These are phyloP conservation scores for Eciton burchellii DNA, from an alignment of 1,140 invertebrate species.

Conservation along the genomic window DNA sequence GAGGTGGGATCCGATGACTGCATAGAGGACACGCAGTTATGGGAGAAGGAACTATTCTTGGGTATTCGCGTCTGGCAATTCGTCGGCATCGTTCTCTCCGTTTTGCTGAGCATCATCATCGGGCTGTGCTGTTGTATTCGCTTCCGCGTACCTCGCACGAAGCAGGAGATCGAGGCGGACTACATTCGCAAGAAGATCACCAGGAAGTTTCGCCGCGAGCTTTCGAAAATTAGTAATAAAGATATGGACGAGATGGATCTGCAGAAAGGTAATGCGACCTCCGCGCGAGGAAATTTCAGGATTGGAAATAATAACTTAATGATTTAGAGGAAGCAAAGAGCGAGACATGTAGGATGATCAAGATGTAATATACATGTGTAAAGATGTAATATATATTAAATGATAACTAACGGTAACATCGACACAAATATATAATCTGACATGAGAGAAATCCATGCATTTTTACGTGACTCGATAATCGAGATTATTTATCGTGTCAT, in stretches of 20 bases:
- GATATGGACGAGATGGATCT: conserved; percentile 95
- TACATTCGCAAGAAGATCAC: conserved; percentile 93
- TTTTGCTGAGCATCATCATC: conserved; percentile 86
- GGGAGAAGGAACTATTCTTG: conserved; percentile 78
- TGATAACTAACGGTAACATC: no score
- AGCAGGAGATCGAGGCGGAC: conserved; percentile 97
- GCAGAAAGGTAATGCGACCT: conserved; percentile 88
- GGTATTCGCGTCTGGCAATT: conserved; percentile 83
- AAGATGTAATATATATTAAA: no score
- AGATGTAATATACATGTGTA: no score
- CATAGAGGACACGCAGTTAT: conserved; percentile 71
- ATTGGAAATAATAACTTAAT: conserved; percentile 6
- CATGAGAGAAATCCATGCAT: no score
- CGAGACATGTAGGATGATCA: not conserved
- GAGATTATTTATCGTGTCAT: no score
- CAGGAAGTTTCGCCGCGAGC: conserved; percentile 91
- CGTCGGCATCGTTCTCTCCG: conserved; percentile 81
- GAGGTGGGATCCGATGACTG: conserved; percentile 73
- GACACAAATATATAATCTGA: no score
- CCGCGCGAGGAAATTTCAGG: not conserved
- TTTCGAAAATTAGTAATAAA: conserved; percentile 92
- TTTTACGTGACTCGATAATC: no score
- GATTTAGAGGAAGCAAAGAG: conserved; percentile 13
- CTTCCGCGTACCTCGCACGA: conserved; percentile 95
- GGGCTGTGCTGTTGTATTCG: conserved; percentile 94